Base-by-base conservation (phyloP, 2,113 vertebrate species). In the Canis aureus region DNA sequence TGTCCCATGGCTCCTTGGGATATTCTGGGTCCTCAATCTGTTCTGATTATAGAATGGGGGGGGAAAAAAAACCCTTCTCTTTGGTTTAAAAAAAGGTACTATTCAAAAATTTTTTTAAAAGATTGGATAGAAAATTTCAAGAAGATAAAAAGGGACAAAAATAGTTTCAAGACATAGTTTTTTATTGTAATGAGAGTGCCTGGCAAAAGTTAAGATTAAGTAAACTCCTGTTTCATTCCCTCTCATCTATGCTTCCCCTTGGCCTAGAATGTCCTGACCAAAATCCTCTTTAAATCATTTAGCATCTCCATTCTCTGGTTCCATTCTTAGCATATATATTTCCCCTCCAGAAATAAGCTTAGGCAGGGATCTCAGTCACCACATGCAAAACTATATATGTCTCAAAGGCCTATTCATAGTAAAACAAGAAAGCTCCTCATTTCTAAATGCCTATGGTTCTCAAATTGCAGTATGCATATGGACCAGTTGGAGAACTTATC, bases 111-210 rank as follows among this genome's bases (percentile, higher is more conserved):
- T 38, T 67, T 78, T 57, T 49, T 67, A 95, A 15, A 67, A 38
- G 29, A 7, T 84, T 73, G n/a, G 60, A 53, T 69, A 57, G 32
- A 97, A 89, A 93, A 49, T 13, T 89, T 94, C 23, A 89, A 91
- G 86, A 97, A 66, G 35, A 80, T 80, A 76, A 86, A 74, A 27
- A 71, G 4, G 22, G 25, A 94, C 5, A 94, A 5, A 81, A 90
- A 80, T 67, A 11, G 53, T 80, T 76, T 93, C 12, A 81, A 57
- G 53, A 89, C 19, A 49, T 35, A 80, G 35, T 64, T 81, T 67
- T 92, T 85, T 62, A 74, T 88, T 64, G 27, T 91, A 64, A 80
- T 43, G 16, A 11, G 13, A 71, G 43, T 91, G 4, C 84, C 79
- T 85, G 38, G 51, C 32, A 35, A 73, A 91, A 71, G 53, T 71